Base-by-base conservation (phyloP, 2,888 invertebrate genomes). In the Tryphoninae sp. region DNA sequence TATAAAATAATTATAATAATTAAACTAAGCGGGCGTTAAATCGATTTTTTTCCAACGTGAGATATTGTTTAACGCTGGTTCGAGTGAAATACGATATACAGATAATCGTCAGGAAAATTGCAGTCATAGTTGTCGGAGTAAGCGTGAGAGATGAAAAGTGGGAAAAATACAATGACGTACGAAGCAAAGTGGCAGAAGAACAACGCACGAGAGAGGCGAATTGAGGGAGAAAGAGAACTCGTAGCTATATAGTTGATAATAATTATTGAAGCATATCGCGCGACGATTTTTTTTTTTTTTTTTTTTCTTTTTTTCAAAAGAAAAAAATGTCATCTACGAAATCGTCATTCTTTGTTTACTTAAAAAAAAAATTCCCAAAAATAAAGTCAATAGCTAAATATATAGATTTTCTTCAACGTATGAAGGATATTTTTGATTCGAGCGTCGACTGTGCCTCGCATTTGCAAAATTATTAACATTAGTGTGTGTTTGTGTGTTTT, bases 401-500 rank as follows among this genome's bases (percentile, higher is more conserved):
- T 33, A 33, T 33, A 33, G 6, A 1, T 33, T 42, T 16, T 16
- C 22, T 51, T 49, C 16, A 23, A n/a, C 13, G 51, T 6, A 23
- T 23, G 23, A 33, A 23, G 2, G n/a, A 16, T 55, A 53, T 68
- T 55, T 11, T 33, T 16, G 59, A 42, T 49, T 62, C 51, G 59
- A 45, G 13, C 19, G 19, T 61, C 26, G 42, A 55, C 45, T 55
- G 55, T 45, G 45, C 42, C 71, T 71, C 77, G 71, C 33, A 45
- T 62, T 77, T 69, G 68, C 51, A 19, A 62, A 69, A 69, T 61
- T 53, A 69, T 69, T 22, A 13, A 53, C 22, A 26, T 71, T 33
- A n/a, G 4, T 2, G 19, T 55, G 23, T 22, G 19, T 11, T 11
- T 53, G 51, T 59, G 26, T 22, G 1, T 55, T 51, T 45, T 49